Evolutionary conservation across 2,797 vertebrate species (phyloP), one percentile per base, ranked within the genome.

Genomic region (Sardinella longiceps): DNA sequence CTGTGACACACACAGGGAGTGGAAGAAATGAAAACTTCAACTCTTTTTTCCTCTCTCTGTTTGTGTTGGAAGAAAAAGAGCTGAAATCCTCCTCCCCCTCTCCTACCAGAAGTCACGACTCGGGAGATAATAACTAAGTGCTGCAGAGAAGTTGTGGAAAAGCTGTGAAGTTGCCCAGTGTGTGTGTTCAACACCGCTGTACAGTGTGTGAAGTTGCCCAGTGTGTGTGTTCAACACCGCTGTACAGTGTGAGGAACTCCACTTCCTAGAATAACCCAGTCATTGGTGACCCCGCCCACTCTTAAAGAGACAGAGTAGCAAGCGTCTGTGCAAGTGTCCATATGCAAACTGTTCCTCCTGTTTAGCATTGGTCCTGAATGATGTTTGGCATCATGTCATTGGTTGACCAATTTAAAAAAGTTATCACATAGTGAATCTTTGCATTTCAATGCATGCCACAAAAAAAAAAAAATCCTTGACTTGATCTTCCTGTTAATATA

Each of bases 251-350:
- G 46, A 48, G 46, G 11, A 48, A 10, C 10, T 84, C 84, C 23
- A 89, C 90, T 92, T 93, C 92, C 91, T 80, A 70, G 10, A 84
- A 39, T 37, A 15, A 18, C 23, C 23, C 84, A 80, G 15, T n/a
- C n/a, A n/a, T n/a, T n/a, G 45, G 58, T 25, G 85, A 77, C 85
- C 91, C 10, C 58, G 86, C 93, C 90, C 85, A 53, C 82, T 91
- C 81, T 96, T 95, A 96, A 96, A 95, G 94, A 88, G 88, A 94
- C 94, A 92, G 88, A 77, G 2, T 5, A 74, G 33, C 37, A 23
- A 77, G 70, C 14, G 63, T 37, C 70, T 77, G 20, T 23, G 50
- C 20, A 51, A 0, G 14, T 5, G 15, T 74, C 15, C 14, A 20
- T 6, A 77, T 39, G 39, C 37, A 43, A 0, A 39, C 33, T 20